Percentiles rank a stretch among this genome's conserved stretches.
Evolutionary conservation across 92 coral and sea anemone species (phyloP).

Genomic region (Epizoanthus rinbou): DNA sequence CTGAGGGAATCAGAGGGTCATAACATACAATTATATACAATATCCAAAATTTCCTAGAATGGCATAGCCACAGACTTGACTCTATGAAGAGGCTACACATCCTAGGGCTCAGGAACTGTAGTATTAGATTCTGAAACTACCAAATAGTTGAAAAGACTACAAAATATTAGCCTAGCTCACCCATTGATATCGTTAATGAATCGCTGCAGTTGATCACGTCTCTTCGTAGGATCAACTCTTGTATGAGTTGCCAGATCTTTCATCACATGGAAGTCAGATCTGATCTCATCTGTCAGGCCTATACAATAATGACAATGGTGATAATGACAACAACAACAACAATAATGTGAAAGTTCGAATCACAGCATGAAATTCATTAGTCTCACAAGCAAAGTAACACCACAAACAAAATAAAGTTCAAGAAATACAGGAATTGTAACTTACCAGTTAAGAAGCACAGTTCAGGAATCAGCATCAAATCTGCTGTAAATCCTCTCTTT

Average conservation of each 20-base stretch:
- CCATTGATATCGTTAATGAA: conserved; percentile 73
- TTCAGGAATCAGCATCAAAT: conserved; percentile 80
- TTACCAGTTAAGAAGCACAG: conserved; percentile 95
- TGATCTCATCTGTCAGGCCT: conserved; percentile 97
- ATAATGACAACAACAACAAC: neutral
- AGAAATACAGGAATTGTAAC: neutral
- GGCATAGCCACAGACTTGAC: too few relatives aligned
- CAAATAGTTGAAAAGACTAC: too few relatives aligned
- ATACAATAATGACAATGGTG: neutral
- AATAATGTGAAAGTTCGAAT: neutral
- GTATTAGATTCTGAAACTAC: too few relatives aligned
- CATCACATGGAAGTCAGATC: conserved; percentile 87
- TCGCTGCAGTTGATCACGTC: conserved; percentile 61
- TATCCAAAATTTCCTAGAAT: too few relatives aligned
- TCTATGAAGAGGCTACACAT: too few relatives aligned
- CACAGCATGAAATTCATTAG: neutral
- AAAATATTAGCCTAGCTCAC: conserved; percentile 17
- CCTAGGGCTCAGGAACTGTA: too few relatives aligned
- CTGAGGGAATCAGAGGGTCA: too few relatives aligned
- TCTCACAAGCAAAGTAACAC: neutral
- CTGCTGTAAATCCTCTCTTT: conserved; percentile 51
- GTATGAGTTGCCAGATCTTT: conserved; percentile 93
- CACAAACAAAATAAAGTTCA: too few relatives aligned
- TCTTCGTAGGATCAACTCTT: conserved; percentile 74
- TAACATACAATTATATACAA: too few relatives aligned